Conservation (phyloP, 2,113 vertebrate species). For the Leucoraja erinaceus region DNA sequence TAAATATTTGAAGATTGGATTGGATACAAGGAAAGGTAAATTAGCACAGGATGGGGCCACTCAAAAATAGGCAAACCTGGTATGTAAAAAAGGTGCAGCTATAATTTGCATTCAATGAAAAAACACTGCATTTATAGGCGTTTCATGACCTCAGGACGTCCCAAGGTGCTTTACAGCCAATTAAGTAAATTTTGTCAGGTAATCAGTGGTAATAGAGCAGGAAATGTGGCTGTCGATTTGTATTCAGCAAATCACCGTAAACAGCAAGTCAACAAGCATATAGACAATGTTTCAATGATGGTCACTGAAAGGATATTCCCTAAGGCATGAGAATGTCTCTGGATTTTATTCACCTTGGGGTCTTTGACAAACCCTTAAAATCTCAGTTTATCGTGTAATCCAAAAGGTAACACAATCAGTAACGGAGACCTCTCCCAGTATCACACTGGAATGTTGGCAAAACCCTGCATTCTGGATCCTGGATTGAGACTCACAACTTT, state of each 20-base stretch:
- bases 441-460: background rate
- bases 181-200: background rate
- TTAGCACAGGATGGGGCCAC: background rate
- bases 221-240: background rate
- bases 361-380: background rate
- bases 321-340: background rate
- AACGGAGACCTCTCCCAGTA: background rate
- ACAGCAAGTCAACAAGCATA: no score
- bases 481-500: background rate
- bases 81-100: background rate
- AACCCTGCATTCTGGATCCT: no score
- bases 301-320: background rate
- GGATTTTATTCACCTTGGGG: background rate
- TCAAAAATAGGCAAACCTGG: background rate
- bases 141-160: background rate
- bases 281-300: background rate
- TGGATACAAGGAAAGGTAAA: background rate
- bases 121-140: background rate
- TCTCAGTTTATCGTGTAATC: background rate
- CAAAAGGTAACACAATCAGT: background rate
- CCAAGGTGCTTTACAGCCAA: background rate
- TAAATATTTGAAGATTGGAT: background rate
- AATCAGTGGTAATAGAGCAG: background rate
- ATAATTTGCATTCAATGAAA: background rate
- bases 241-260: background rate